These are phyloP conservation scores for Rhinichthys osculus DNA, from an alignment of 2,797 vertebrate species.

Conservation along the genomic window DNA sequence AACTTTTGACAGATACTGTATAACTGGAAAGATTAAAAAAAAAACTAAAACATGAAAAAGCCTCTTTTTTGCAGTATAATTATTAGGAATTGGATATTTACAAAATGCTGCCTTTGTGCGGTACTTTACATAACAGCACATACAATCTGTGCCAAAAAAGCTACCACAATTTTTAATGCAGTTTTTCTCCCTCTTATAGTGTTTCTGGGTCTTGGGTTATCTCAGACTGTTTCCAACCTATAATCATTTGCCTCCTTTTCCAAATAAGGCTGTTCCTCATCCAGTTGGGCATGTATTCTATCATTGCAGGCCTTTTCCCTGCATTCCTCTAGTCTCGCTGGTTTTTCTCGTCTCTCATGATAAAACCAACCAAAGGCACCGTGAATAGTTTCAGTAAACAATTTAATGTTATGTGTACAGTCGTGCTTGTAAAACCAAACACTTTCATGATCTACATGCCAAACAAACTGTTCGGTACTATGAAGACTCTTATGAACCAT, in stretches of 20 bases:
- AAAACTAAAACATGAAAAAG: neutral
- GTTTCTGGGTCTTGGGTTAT: neutral
- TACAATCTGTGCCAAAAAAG: neutral
- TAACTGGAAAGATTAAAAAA: neutral
- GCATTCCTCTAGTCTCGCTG: slow-evolving; percentile 34
- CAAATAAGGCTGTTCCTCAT: slow-evolving; percentile 36
- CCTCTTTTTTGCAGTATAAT: neutral
- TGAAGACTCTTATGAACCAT: neutral
- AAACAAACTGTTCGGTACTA: slow-evolving; percentile 22
- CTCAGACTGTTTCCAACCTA: neutral
- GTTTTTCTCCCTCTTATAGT: neutral
- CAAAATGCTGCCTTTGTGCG: neutral
- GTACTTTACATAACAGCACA: neutral
- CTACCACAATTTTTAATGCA: neutral
- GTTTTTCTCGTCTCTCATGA: slow-evolving; percentile 5
- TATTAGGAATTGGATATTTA: neutral
- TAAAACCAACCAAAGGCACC: slow-evolving; percentile 15
- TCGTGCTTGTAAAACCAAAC: neutral
- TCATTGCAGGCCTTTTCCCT: slow-evolving; percentile 4
- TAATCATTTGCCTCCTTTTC: slow-evolving; percentile 15
- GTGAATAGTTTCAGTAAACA: slow-evolving; percentile 27
- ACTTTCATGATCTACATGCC: slow-evolving; percentile 17
- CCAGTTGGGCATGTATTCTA: slow-evolving; percentile 20
- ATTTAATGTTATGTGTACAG: slow-evolving; percentile 1
- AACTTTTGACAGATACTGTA: neutral